Evolutionary conservation across 2,113 vertebrate genomes (phyloP), one percentile per base, ranked within the genome.

Genomic region (Caretta caretta): DNA sequence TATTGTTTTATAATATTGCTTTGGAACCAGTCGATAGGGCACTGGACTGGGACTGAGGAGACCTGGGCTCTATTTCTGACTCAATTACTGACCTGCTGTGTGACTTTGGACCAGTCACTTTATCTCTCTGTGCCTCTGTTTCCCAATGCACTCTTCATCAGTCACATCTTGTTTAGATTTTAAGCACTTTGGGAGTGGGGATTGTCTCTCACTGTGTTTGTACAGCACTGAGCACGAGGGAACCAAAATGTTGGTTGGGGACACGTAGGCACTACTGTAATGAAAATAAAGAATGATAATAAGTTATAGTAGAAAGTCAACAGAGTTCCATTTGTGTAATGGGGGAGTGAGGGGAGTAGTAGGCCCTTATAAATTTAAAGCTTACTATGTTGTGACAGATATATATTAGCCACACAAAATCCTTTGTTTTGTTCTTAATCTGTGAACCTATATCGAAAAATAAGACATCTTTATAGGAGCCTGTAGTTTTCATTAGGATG

Each of bases 371-470:
- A 80, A 92, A 57, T 88, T 88, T 51, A 89, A 94, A 92, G 54
- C 88, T 95, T 92, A 93, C 76, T 81, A 53, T 62, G 89, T 59
- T 80, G 50, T 95, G 96, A 97, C 85, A 95, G 94, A 4, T 93
- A 96, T 89, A 83, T 91, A 94, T 90, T 97, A 97, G 96, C 96
- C 35, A 89, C 92, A 89, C 95, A n/a, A n/a, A n/a, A 97, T 89
- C 80, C 93, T 80, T 29, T 95, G 90, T 88, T 91, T 93, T 82
- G 12, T 76, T 84, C 51, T 72, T 72, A 38, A 69, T 69, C 35
- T 92, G 94, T 42, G 42, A 42, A 42, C 42, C 95, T 82, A 83
- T 87, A 92, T 62, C 86, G 62, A 94, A 96, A 88, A 78, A 56
- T 1, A 83, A n/a, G 49, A 62, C 92, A 49, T 86, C 48, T 97